phyloP scores from a whole-genome alignment of 2,888 invertebrate species.

The Melinopterus prodromus region DNA sequence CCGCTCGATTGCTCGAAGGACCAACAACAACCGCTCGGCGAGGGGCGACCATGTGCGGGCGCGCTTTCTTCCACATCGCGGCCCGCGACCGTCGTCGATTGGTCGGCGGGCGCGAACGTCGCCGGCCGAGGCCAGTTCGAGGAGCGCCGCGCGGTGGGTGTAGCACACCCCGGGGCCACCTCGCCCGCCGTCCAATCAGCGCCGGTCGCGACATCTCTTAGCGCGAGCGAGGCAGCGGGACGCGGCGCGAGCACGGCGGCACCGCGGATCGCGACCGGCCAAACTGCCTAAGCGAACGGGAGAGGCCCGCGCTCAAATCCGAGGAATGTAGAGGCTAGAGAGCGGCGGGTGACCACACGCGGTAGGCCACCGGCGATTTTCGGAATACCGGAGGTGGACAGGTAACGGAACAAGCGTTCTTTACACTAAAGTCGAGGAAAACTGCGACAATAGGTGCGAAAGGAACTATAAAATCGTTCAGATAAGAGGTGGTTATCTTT shows the following conservation, averaged over 20 bases:
- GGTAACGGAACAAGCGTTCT: too few species aligned
- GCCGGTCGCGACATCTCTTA: background rate
- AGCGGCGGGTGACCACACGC: background rate
- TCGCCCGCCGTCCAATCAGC: conserved; percentile 20
- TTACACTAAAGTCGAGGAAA: too few species aligned
- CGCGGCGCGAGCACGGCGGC: background rate
- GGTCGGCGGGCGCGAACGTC: conserved; percentile 20
- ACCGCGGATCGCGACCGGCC: background rate
- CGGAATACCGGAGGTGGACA: background rate
- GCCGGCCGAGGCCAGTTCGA: conserved; percentile 19
- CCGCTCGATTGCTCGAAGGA: too few species aligned
- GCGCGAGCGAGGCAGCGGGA: background rate
- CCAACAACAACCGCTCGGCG: too few species aligned
- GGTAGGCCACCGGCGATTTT: background rate
- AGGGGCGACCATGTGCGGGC: conserved; percentile 9
- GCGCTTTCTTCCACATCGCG: background rate
- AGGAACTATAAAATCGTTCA: too few species aligned
- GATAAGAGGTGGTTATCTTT: too few species aligned
- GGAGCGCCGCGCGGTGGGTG: conserved; percentile 19
- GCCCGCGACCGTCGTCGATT: conserved; percentile 13
- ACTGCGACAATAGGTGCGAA: too few species aligned
- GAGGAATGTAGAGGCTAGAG: too few species aligned
- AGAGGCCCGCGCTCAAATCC: too few species aligned
- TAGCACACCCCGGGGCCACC: conserved; percentile 12
- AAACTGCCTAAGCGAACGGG: background rate